Base-by-base conservation (phyloP, 2,888 invertebrate genomes). In the Epirrhoe alternata region DNA sequence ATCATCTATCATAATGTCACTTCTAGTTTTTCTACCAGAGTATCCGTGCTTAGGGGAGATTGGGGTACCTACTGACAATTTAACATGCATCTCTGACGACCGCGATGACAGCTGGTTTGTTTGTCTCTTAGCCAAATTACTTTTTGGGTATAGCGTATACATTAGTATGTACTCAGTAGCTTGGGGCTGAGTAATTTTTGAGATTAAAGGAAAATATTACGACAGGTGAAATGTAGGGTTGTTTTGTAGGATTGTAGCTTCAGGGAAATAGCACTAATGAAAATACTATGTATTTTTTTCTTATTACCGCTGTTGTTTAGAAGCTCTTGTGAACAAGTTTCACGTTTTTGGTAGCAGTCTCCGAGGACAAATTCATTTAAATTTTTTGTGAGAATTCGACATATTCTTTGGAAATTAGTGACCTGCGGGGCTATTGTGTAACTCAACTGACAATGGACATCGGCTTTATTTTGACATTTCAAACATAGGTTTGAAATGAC, bases 101-200 rank as follows among this genome's bases (percentile, higher is more conserved):
- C 63, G 66, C 57, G 76, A 72, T 75, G 74, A 71, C 72, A 73
- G 70, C 67, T 69, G 63, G 64, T 72, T 72, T 81, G 69, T 54
- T 57, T 64, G 70, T 69, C 84, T 86, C 83, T 89, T 86, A 88
- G 84, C 81, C 77, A 81, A 86, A 90, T 88, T 90, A 81, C 83
- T 86, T 86, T 68, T 66, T 51, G 42, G 24, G 58, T 66, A 63
- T 53, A 51, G 17, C n/a, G 8, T 52, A 47, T 52, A 49, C 45
- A 14, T 61, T 31, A 47, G 54, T n/a, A n/a, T n/a, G n/a, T 60
- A 59, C 64, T 59, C 55, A 63, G 59, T 63, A 56, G 68, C 64
- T 65, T 30, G 65, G 70, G 67, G 67, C 55, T 12, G 62, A 62
- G 61, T 62, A 66, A 68, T 73, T 68, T 69, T 61, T 58, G 49